phyloP scores from a whole-genome alignment of 2,888 invertebrate species.

The Pandemis heparana region DNA sequence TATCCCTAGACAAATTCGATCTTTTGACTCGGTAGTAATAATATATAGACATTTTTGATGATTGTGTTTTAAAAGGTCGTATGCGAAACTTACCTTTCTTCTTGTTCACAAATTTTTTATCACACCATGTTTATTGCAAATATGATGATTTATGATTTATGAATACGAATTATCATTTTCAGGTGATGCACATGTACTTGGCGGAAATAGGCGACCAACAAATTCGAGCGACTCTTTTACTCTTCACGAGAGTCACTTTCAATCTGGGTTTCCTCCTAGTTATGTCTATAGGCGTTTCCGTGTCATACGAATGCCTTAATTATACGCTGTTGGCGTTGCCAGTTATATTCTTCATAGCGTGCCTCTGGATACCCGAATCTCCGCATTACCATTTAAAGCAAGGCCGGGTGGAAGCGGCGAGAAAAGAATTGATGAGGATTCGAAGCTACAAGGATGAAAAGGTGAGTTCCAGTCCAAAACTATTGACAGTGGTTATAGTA shows the following conservation, averaged over 20 bases:
- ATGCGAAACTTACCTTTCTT: too few species aligned
- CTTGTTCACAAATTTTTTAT: too few species aligned
- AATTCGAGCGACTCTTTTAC: conserved; percentile 67
- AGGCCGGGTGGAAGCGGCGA: conserved; percentile 74
- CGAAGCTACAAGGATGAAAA: conserved; percentile 65
- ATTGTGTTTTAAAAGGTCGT: too few species aligned
- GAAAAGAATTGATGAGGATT: conserved; percentile 65
- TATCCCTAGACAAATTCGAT: too few species aligned
- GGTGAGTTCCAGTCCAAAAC: conserved; percentile 49
- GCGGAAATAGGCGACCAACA: conserved; percentile 78
- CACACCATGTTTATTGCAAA: too few species aligned
- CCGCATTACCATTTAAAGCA: conserved; percentile 85
- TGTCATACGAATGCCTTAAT: conserved; percentile 69
- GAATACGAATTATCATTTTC: conserved; percentile 46
- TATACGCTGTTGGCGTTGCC: conserved; percentile 76
- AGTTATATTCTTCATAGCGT: conserved; percentile 72
- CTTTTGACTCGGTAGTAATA: too few species aligned
- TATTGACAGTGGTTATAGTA: too few species aligned
- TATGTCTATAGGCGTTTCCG: conserved; percentile 70
- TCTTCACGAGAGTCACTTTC: conserved; percentile 64
- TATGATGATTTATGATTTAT: too few species aligned
- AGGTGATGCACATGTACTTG: conserved; percentile 74
- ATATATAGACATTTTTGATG: too few species aligned
- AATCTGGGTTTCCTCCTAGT: conserved; percentile 72
- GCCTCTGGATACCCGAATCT: conserved; percentile 86